Evolutionary conservation across 2,888 invertebrate species (phyloP).

Genomic region (Trichacis sp.): DNA sequence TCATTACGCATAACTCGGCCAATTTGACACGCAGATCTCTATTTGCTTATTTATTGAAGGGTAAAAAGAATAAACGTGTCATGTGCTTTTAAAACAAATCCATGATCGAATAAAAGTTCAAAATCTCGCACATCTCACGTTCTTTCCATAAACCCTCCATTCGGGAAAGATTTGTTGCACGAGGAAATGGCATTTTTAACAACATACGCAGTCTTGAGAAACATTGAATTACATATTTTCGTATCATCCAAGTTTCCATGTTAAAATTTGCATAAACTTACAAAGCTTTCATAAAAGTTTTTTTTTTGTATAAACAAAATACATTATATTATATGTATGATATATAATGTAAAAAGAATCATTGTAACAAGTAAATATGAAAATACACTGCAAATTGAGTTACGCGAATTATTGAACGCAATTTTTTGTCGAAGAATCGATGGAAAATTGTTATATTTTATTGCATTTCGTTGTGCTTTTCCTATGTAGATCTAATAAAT

Average conservation of each 20-base stretch:
- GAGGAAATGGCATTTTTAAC: constrained; percentile 29
- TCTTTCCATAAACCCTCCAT: too few species aligned
- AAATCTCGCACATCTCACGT: too few species aligned
- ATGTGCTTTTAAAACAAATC: too few species aligned
- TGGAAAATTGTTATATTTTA: constrained; percentile 5
- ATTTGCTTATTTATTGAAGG: too few species aligned
- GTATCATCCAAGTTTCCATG: background rate
- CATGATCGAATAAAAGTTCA: too few species aligned
- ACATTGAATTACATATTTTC: background rate
- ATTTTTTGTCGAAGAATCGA: constrained; percentile 5
- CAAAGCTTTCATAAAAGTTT: background rate
- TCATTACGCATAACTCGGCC: constrained; percentile 44
- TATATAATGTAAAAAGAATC: background rate
- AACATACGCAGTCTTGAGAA: background rate
- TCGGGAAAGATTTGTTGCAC: constrained; percentile 26
- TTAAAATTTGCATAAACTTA: background rate
- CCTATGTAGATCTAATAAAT: constrained; percentile 28
- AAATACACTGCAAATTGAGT: background rate
- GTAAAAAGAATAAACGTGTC: too few species aligned
- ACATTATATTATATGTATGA: background rate
- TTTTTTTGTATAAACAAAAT: background rate
- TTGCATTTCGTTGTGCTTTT: constrained; percentile 37
- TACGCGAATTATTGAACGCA: constrained; percentile 5
- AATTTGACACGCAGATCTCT: constrained; percentile 6
- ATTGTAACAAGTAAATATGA: background rate